Percentiles rank a stretch among this genome's conserved stretches.
These are phyloP conservation scores for Polylopha cassiicola DNA, from an alignment of 2,888 invertebrate species.

Conservation along the genomic window DNA sequence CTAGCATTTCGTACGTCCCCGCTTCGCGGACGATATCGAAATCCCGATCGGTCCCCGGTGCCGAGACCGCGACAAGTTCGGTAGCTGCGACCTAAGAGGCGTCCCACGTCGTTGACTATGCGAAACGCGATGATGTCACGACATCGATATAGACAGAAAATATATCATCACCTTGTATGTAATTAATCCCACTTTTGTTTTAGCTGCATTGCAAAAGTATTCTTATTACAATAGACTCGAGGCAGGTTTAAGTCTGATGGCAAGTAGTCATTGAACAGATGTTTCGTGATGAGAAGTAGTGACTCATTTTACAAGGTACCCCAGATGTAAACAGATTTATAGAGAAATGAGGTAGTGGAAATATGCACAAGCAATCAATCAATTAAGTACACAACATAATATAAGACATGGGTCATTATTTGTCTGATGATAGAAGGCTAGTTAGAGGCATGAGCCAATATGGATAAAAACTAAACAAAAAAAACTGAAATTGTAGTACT, in stretches of 20 bases:
- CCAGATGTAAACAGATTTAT: conserved; percentile 15
- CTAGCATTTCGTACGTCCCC: not conserved
- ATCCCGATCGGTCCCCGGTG: conserved; percentile 3
- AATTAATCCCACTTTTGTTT: conserved; percentile 26
- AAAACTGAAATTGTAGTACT: no score
- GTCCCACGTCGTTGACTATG: conserved; percentile 37
- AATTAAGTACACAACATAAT: not conserved
- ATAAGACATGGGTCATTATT: no score
- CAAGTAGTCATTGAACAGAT: conserved; percentile 3
- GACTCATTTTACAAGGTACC: conserved; percentile 5
- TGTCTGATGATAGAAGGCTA: no score
- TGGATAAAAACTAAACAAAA: no score
- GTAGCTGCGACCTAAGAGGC: conserved; percentile 50
- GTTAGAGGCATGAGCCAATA: no score
- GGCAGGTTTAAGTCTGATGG: not conserved
- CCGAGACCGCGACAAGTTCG: conserved; percentile 20
- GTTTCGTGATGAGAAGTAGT: conserved; percentile 1
- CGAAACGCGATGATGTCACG: conserved; percentile 24
- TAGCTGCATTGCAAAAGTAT: conserved; percentile 34
- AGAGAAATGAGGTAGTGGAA: no score
- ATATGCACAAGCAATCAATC: not conserved
- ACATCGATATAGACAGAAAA: conserved; percentile 23
- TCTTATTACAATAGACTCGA: conserved; percentile 7
- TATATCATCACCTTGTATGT: conserved; percentile 29
- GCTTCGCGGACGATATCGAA: no score